Evolutionary conservation across 1,140 invertebrate species (phyloP).

Genomic region (Magallana angulata): DNA sequence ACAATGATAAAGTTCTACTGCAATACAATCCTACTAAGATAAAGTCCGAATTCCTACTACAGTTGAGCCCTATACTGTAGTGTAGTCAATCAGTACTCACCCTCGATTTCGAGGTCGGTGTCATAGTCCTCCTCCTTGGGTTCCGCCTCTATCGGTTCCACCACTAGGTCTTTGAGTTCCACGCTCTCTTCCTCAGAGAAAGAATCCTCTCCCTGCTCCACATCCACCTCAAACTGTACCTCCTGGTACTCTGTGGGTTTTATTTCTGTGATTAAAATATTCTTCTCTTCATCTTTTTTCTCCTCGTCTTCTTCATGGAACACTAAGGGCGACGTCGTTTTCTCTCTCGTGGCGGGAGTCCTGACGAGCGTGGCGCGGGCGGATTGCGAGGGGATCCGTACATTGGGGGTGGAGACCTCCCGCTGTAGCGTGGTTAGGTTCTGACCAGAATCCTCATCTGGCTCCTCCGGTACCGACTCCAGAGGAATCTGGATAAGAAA

Average conservation of each 20-base stretch:
- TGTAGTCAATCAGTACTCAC: conserved; percentile 43
- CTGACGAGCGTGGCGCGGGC: conserved; percentile 54
- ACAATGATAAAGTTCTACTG: too few relatives aligned
- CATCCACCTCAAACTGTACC: conserved; percentile 32
- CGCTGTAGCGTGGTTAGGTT: neutral
- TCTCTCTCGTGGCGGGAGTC: conserved; percentile 49
- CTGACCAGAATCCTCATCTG: conserved; percentile 37
- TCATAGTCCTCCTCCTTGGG: conserved; percentile 62
- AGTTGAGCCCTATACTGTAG: too few relatives aligned
- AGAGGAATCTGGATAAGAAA: conserved; percentile 23
- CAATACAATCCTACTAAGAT: too few relatives aligned
- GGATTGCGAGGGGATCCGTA: conserved; percentile 55
- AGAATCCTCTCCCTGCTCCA: conserved; percentile 6
- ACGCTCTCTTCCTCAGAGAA: neutral
- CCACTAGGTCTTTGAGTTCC: neutral
- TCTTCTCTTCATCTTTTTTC: conserved; percentile 79
- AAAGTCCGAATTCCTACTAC: too few relatives aligned
- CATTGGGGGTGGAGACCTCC: neutral
- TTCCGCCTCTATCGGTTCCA: conserved; percentile 38
- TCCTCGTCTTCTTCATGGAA: conserved; percentile 11
- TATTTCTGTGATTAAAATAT: conserved; percentile 62
- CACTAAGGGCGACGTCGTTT: conserved; percentile 39
- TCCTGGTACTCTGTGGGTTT: conserved; percentile 47
- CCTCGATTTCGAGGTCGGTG: conserved; percentile 70
- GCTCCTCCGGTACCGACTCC: conserved; percentile 50